Evolutionary conservation across 2,113 vertebrate genomes (phyloP).

Genomic region (Nannospalax galili): DNA sequence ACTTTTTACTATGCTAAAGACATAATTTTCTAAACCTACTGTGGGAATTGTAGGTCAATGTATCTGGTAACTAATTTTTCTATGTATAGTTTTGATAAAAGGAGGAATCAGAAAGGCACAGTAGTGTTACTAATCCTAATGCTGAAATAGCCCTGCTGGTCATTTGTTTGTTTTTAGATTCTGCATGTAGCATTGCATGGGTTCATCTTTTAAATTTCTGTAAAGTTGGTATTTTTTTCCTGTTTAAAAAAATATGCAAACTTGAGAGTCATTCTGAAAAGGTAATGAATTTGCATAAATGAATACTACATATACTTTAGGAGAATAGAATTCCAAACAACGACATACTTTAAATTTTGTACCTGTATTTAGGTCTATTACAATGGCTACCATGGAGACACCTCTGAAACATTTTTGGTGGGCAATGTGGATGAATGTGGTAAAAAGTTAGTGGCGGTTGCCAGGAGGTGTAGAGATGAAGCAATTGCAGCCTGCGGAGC

Average conservation of each 20-base stretch:
- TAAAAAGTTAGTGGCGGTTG: slow-evolving; percentile 90
- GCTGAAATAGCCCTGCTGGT: background rate
- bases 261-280: slow-evolving; percentile 26
- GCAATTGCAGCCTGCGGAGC: slow-evolving; percentile 95
- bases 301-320: slow-evolving; percentile 61
- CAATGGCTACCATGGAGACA: slow-evolving; percentile 98
- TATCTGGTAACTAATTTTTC: slow-evolving; percentile 28
- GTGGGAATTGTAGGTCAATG: background rate
- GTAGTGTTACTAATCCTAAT: background rate
- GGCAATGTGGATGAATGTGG: slow-evolving; percentile 93
- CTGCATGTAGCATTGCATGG: background rate
- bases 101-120: slow-evolving; percentile 26
- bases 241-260: background rate
- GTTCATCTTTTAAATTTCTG: slow-evolving; percentile 28
- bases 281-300: slow-evolving; percentile 28
- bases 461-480: slow-evolving; percentile 94
- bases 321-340: slow-evolving; percentile 64
- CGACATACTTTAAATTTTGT: slow-evolving; percentile 80
- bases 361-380: slow-evolving; percentile 92
- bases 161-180: slow-evolving; percentile 39
- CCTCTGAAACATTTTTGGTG: slow-evolving; percentile 97
- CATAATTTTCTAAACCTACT: slow-evolving; percentile 34
- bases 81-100: slow-evolving; percentile 44
- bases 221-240: background rate
- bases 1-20: slow-evolving; percentile 55